Base-by-base conservation (phyloP, 2,888 invertebrate genomes). In the Noctua fimbriata region DNA sequence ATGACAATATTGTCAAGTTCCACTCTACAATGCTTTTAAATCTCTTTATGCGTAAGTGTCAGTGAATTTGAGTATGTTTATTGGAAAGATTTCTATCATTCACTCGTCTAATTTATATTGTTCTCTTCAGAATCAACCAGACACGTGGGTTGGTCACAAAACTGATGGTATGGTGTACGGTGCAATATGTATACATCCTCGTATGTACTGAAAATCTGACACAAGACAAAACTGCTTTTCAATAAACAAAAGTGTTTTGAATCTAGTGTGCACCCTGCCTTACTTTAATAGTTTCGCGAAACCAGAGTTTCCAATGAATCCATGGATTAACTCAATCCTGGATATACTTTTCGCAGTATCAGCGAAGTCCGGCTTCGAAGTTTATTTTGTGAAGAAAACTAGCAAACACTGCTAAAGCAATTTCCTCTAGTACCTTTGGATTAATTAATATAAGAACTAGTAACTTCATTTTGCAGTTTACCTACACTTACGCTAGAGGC, bases 381-480 rank as follows among this genome's bases (percentile, higher is more conserved):
- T 60, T 58, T 52, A 44, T n/a, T 76, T 52, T 28, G 18, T 6
- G 7, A 71, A 66, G 52, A 83, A 83, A 83, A 71, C 58, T 28
- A 14, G 58, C 52, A 16, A 82, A 66, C 70, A 58, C 16, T 58
- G 24, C 24, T n/a, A 69, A 69, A 82, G 58, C 70, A 82, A 77
- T 66, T 58, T 52, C 49, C 36, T 66, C 18, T 28, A 21, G 49
- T 32, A 55, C 67, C n/a, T 67, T n/a, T 65, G 7, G 18, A 55
- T 82, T 58, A 69, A 83, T 71, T 77, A 83, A 77, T 67, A 36
- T 6, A n/a, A 28, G 52, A 70, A 52, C 24, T 9, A 66, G 58
- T 77, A 70, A 66, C 66, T 69, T 18, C 28, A 67, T 83, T 77
- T 49, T 18, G 12, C 41, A 41, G 16, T 69, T 21, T 49, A 18